Conservation (phyloP, 2,888 invertebrate species). For the Lasius fuliginosus region DNA sequence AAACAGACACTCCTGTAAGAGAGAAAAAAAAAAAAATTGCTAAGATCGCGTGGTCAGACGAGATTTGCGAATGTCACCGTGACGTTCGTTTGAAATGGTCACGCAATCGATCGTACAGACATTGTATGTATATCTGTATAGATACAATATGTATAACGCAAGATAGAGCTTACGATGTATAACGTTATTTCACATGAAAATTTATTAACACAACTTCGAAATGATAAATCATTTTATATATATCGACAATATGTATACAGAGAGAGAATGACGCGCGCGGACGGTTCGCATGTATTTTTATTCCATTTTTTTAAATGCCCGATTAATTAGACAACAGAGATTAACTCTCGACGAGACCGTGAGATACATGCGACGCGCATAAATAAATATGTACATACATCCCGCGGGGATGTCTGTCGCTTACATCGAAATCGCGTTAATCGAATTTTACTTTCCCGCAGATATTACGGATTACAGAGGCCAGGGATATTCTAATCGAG, state of each 20-base stretch:
- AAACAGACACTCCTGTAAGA: background rate
- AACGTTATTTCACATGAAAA: slow-evolving; percentile 4
- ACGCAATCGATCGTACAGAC: slow-evolving; percentile 21
- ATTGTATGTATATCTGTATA: background rate
- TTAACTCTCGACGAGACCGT: slow-evolving; percentile 32
- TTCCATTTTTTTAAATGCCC: background rate
- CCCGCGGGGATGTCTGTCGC: slow-evolving; percentile 1
- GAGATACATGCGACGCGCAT: slow-evolving; percentile 2
- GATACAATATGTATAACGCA: slow-evolving; percentile 8
- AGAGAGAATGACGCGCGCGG: background rate
- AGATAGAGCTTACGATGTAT: background rate
- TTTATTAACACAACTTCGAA: slow-evolving; percentile 7
- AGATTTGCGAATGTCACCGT: slow-evolving; percentile 37
- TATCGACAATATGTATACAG: background rate
- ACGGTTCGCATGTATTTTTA: background rate
- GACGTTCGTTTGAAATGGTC: slow-evolving; percentile 41
- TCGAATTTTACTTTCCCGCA: slow-evolving; percentile 47
- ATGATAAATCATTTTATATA: background rate
- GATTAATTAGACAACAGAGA: slow-evolving; percentile 20
- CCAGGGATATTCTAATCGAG: slow-evolving; percentile 54
- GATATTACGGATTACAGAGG: slow-evolving; percentile 45
- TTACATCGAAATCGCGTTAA: slow-evolving; percentile 52
- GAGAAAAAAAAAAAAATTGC: background rate
- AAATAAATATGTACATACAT: slow-evolving; percentile 16
- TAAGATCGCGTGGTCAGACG: slow-evolving; percentile 13